A percentile compares a stretch with the other conserved stretches of the same genome.
Evolutionary conservation across 30 jellyfish, hydroid and myxozoan species (phyloP).

Genomic region (Chrysaora quinquecirrha): DNA sequence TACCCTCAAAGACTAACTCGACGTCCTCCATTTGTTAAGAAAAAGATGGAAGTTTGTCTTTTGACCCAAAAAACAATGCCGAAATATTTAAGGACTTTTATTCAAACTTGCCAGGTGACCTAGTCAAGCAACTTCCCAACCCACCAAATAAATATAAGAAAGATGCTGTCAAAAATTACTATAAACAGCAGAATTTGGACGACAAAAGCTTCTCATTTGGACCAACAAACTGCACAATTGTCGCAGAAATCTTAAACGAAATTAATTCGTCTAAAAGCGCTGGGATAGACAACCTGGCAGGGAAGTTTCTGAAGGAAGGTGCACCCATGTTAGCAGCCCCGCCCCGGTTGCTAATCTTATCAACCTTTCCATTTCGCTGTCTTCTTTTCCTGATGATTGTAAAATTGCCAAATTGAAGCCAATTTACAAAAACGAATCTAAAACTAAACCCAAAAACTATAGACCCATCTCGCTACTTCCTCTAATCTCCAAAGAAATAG

Average conservation of each 20-base stretch:
- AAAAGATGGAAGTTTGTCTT: not conserved
- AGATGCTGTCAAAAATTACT: conserved; percentile 2
- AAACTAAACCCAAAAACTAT: conserved; percentile 8
- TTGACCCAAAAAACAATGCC: not conserved
- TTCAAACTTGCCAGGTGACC: not conserved
- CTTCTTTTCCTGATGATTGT: conserved; percentile 29
- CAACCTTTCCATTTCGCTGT: conserved; percentile 22
- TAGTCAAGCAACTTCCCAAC: conserved; percentile 3
- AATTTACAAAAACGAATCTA: not conserved
- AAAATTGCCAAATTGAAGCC: conserved; percentile 41
- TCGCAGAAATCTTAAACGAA: not conserved
- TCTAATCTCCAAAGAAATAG: conserved; percentile 10
- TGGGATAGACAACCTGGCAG: conserved; percentile 35
- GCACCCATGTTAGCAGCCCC: conserved; percentile 28
- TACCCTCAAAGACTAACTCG: conserved; percentile 4
- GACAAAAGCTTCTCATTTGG: not conserved
- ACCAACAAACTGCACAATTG: not conserved
- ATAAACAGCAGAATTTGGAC: not conserved
- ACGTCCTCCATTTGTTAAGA: not conserved
- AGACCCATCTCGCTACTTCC: conserved; percentile 31
- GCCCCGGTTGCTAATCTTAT: conserved; percentile 11
- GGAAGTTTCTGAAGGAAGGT: conserved; percentile 33
- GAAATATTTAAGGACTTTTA: not conserved
- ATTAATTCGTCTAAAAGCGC: conserved; percentile 15
- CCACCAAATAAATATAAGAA: not conserved